A percentile compares a stretch with the other conserved stretches of the same genome.
Evolutionary conservation across 2,113 vertebrate species (phyloP).

Genomic region (Pionites leucogaster): DNA sequence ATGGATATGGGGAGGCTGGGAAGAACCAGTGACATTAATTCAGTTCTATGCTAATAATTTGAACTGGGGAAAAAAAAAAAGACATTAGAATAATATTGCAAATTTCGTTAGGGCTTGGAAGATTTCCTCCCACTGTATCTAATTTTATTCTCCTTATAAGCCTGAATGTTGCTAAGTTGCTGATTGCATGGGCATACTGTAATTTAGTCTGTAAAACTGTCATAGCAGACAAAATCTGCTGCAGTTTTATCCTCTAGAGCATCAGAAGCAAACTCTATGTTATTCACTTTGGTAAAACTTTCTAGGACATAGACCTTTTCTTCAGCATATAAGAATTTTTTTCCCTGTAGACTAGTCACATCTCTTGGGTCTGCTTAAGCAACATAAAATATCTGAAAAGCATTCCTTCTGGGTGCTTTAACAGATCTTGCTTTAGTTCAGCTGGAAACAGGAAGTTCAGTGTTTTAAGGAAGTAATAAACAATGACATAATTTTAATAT

Average conservation of each 20-base stretch:
- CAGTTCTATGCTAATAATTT: neutral
- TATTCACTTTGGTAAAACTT: neutral
- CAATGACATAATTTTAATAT: neutral
- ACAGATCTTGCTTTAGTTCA: neutral
- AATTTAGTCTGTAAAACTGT: slow-evolving; percentile 30
- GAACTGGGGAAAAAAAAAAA: neutral
- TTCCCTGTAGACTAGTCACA: neutral
- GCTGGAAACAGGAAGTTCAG: neutral
- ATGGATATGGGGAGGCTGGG: neutral
- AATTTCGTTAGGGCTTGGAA: slow-evolving; percentile 9
- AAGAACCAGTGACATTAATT: neutral
- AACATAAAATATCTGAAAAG: neutral
- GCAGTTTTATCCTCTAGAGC: neutral
- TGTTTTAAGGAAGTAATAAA: neutral
- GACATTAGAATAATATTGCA: neutral
- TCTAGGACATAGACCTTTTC: neutral
- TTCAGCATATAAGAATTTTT: neutral
- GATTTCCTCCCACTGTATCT: neutral
- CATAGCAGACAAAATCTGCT: neutral
- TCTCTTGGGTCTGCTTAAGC: neutral
- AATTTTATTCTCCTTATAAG: slow-evolving; percentile 25
- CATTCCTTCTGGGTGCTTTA: neutral
- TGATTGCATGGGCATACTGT: slow-evolving; percentile 4
- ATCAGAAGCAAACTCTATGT: neutral
- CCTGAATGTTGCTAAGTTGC: neutral